phyloP scores from a whole-genome alignment of 2,797 vertebrate genomes.

The Chelmon rostratus region DNA sequence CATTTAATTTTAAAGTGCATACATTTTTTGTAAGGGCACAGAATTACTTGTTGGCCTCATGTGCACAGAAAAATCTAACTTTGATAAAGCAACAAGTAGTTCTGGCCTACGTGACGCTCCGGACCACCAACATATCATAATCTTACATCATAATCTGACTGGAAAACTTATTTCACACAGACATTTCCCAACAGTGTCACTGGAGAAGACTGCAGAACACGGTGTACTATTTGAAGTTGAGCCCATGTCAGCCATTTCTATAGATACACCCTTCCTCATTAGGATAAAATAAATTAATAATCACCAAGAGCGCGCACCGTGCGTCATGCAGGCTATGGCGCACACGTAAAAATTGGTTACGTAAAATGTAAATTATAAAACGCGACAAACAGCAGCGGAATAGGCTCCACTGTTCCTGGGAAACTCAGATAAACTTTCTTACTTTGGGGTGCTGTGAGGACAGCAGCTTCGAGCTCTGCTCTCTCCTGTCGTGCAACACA shows the following conservation, averaged over 20 bases:
- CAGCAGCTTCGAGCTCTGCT: constrained; percentile 46
- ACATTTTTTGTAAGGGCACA: neutral
- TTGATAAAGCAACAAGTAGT: constrained; percentile 67
- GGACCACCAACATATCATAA: neutral
- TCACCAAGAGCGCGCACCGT: constrained; percentile 20
- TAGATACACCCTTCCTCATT: constrained; percentile 27
- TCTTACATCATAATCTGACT: neutral
- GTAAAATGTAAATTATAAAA: constrained; percentile 66
- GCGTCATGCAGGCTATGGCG: constrained; percentile 33
- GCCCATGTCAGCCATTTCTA: constrained; percentile 31
- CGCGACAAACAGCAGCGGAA: constrained; percentile 40
- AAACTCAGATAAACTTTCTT: constrained; percentile 67
- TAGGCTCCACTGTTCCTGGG: constrained; percentile 30
- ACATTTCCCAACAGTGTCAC: constrained; percentile 17
- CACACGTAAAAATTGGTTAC: constrained; percentile 35
- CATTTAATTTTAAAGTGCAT: neutral
- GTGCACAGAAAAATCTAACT: constrained; percentile 3
- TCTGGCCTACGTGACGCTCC: neutral
- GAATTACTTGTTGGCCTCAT: neutral
- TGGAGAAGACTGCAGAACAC: constrained; percentile 47
- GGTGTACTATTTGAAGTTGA: constrained; percentile 45
- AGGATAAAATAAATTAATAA: constrained; percentile 62
- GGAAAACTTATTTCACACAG: constrained; percentile 11
- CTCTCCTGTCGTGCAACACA: constrained; percentile 25
- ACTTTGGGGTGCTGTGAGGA: constrained; percentile 75